phyloP scores from a whole-genome alignment of 2,113 vertebrate genomes.

The Cairina moschata region DNA sequence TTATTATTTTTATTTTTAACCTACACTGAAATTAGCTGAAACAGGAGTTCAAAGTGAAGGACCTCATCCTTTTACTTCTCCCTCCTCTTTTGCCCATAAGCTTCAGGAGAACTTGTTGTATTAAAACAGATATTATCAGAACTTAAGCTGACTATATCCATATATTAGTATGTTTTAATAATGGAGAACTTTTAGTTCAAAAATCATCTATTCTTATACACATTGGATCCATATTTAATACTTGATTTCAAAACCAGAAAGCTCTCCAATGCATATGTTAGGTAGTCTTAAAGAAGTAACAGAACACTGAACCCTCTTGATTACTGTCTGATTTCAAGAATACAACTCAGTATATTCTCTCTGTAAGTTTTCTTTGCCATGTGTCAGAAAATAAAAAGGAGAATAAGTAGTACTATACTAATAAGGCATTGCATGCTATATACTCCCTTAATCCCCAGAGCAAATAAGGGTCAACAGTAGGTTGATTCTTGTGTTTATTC shows the following conservation, averaged over 20 bases:
- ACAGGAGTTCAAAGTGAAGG: neutral
- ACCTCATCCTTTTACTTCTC: neutral
- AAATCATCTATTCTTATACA: neutral
- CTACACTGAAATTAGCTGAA: constrained; percentile 29
- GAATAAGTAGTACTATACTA: neutral
- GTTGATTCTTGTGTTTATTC: neutral
- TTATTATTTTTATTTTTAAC: neutral
- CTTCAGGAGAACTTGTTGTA: neutral
- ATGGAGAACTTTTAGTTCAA: neutral
- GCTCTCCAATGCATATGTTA: neutral
- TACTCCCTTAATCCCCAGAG: neutral
- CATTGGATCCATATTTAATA: neutral
- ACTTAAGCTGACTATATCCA: neutral
- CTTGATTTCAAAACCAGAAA: neutral
- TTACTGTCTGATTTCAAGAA: neutral
- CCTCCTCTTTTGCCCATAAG: neutral
- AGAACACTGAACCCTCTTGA: neutral
- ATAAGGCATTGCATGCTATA: neutral
- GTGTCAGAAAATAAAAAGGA: neutral
- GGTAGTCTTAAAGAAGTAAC: neutral
- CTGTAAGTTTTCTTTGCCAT: neutral
- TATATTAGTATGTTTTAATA: neutral
- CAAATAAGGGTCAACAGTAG: neutral
- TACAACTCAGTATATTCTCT: neutral
- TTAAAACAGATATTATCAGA: neutral